Percentiles rank a stretch among this genome's conserved stretches.
Evolutionary conservation across 2,888 invertebrate genomes (phyloP).

Genomic region (Marronus borbonicus): DNA sequence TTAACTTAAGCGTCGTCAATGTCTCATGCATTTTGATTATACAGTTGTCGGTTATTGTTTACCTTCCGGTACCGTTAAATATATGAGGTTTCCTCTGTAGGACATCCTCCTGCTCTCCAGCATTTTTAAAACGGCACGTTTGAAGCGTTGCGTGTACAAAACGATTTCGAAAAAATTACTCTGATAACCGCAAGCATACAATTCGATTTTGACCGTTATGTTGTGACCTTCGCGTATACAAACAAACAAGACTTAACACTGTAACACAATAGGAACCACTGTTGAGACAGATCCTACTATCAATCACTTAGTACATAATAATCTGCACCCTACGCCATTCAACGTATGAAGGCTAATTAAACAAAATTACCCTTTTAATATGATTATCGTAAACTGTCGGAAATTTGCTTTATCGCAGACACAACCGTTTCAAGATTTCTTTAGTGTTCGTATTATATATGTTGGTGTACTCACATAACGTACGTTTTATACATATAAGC

Average conservation of each 20-base stretch:
- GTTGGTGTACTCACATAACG: too few species aligned
- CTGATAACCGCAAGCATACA: slow-evolving; percentile 19
- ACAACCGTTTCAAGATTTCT: slow-evolving; percentile 22
- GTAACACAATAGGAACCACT: slow-evolving; percentile 49
- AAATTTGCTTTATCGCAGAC: slow-evolving; percentile 37
- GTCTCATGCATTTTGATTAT: slow-evolving; percentile 41
- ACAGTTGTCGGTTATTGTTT: slow-evolving; percentile 34
- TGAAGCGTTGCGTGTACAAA: slow-evolving; percentile 32
- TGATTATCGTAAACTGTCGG: slow-evolving; percentile 51
- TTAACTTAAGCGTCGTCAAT: slow-evolving; percentile 4
- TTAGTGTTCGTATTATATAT: too few species aligned
- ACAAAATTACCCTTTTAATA: slow-evolving; percentile 56
- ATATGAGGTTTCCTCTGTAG: slow-evolving; percentile 50
- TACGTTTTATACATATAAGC: too few species aligned
- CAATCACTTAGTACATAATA: slow-evolving; percentile 53
- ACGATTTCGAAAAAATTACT: slow-evolving; percentile 26
- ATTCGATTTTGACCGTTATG: slow-evolving; percentile 31
- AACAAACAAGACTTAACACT: slow-evolving; percentile 24
- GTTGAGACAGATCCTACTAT: slow-evolving; percentile 45
- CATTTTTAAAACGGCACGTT: slow-evolving; percentile 23
- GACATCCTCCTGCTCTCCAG: slow-evolving; percentile 49
- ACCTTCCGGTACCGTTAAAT: slow-evolving; percentile 52
- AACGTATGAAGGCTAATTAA: slow-evolving; percentile 56
- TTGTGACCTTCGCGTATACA: slow-evolving; percentile 26
- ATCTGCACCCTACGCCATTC: slow-evolving; percentile 58